Base-by-base conservation (phyloP, 2,888 invertebrate species). In the Apamea crenata region DNA sequence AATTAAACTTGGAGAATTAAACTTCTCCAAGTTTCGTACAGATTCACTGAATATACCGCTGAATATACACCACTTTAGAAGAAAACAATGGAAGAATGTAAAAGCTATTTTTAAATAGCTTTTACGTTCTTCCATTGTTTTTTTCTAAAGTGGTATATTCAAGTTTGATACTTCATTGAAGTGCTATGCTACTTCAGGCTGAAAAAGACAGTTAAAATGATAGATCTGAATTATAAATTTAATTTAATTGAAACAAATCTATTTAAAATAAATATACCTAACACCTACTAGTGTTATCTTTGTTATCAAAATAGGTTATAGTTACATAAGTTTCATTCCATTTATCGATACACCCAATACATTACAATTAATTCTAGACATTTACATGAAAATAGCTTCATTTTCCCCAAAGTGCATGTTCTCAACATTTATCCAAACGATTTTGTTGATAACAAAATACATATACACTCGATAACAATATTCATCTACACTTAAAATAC, bases 401-500 rank as follows among this genome's bases (percentile, higher is more conserved):
- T 78, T 72, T 72, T 66, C 12, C 36, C 25, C 0, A 70, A 73
- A 71, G 50, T 72, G 40, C 36, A 71, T 87, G 73, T 71, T 71
- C 16, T 44, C 5, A 10, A 71, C 21, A 44, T 77, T 69, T 40
- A 77, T 78, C 77, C 8, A 61, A 73, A 77, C 65, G 72, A 84
- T 84, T 78, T 36, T 18, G 25, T 74, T 65, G 74, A 71, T 78
- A 74, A 84, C 21, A 66, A 40, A 47, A 44, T 29, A 12, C 29
- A 40, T 29, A 10, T 81, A 86, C 77, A 76, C 70, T 81, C 47
- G 71, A 83, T 84, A 70, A 80, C 65, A 78, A 80, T 68, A 82
- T 85, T 81, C 84, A 89, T 90, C 84, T 77, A 36, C 65, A 77
- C 78, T 83, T 87, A 86, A 89, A 91, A 87, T 80, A 87, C 88